Base-by-base conservation (phyloP, 2,113 vertebrate genomes). In the Collichthys lucidus region DNA sequence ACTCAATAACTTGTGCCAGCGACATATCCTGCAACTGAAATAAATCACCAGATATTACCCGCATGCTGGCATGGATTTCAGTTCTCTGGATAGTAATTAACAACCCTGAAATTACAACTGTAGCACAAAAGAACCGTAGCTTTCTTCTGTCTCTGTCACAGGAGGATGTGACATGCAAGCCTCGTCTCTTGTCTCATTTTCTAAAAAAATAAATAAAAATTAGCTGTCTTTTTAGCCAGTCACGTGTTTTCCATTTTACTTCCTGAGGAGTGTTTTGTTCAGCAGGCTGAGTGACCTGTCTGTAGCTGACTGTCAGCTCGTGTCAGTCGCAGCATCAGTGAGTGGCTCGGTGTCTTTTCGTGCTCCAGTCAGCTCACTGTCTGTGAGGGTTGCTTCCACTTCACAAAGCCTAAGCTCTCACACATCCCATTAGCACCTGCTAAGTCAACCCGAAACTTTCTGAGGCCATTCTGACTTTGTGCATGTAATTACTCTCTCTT, bases 381-480 rank as follows among this genome's bases (percentile, higher is more conserved):
- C 79, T 86, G 86, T 78, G 79, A 85, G 68, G 76, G 82, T 76
- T 83, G 64, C 82, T 90, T 91, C 86, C 81, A 74, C 85, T 71
- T 26, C 55, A 83, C 67, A 79, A 86, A 80, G 49, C 82, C 83
- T 84, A 83, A 86, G 79, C 91, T 83, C 77, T 90, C 86, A 72
- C 88, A 84, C 73, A 88, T 86, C 89, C 86, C 64, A 92, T 94
- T 94, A 94, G 87, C 85, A 91, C 83, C 83, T 88, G 90, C 85
- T 86, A 92, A 93, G 84, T 88, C 88, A 90, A 90, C 75, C 88
- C 57, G 84, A 90, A 94, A 92, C 81, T 84, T 90, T 89, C 73
- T 84, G 66, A 91, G 85, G 77, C 74, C 73, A 53, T 67, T 26
- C 66, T 89, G 82, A 88, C 88, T 93, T 91, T 92, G 65, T 85